Base-by-base conservation (phyloP, 2,888 invertebrate species). In the Stomorhina lunata region DNA sequence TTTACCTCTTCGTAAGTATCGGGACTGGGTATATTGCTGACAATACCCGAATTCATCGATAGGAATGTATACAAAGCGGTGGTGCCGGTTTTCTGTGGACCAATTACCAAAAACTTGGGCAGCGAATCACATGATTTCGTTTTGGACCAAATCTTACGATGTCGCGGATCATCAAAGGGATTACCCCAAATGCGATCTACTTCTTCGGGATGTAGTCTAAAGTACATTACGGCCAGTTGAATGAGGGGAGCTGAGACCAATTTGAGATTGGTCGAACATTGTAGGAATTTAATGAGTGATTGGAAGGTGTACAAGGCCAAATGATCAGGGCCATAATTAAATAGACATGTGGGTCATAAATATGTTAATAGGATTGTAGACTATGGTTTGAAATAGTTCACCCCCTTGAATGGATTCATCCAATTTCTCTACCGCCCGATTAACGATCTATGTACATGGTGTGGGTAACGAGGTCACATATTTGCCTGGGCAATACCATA, bases 271-370 rank as follows among this genome's bases (percentile, higher is more conserved):
- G 99, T 99, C 98, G 99, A 99, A 91, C 99, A 99, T 86, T 96
- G 95, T 57, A 99, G 93, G 92, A 99, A 99, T 92, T 97, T 97
- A 86, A 99, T 95, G 48, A 98, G 97, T 71, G 98, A 98, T 92
- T 98, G 98, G 92, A 99, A 99, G 32, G 98, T 98, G 92, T 98
- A 99, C 72, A 98, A 92, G 0, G 98, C 99, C 86, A 99, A 93
- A 4, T 99, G 95, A 92, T 99, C 99, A 92, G 98, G 98, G 79
- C 98, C 99, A 91, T 99, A 99, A 92, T 99, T 99, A n/a, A n/a
- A n/a, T n/a, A 48, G 99, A 98, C 96, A 99, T 97, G 92, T 99
- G 99, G 9, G 99, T 99, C 99, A 99, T 99, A 92, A 99, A 99
- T 89, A 99, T 97, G 91, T 98, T 98, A 92, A 99, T 98, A 76